Base-by-base conservation (phyloP, 1,140 invertebrate species). In the Drosophila quadrilineata region DNA sequence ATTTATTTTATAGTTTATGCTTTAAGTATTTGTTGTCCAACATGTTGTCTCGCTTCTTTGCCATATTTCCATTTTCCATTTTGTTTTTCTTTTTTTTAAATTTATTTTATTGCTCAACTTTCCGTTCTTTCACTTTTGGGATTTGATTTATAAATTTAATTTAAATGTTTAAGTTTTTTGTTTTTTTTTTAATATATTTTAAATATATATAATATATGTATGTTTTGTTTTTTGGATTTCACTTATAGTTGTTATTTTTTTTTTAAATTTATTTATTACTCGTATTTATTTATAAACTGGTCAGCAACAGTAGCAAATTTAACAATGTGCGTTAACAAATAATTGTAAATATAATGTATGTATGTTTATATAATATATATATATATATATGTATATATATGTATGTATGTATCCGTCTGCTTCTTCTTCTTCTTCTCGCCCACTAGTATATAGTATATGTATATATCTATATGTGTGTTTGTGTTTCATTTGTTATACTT, bases 291-390 rank as follows among this genome's bases (percentile, higher is more conserved):
- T 88, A 88, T 88, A 88, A 88, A 88, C 87, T 88, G 87, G 87
- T 88, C 87, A 88, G 87, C 87, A 88, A 88, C 87, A 88, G 87
- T 88, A 88, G 87, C 87, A 88, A 88, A 88, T 88, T 88, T 88
- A 88, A 88, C 87, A 88, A 88, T 88, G 87, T 88, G 87, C 87
- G 87, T 88, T 85, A 88, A 88, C 87, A 88, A 88, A 88, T 88
- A 88, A 88, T 88, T 88, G 87, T 88, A 88, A 88, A 88, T 88
- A 88, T 88, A 85, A 86, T 85, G 73, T 84, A 85, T 84, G 70
- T 77, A 80, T 79, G 43, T 71, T 50, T 65, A 35, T 50, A 36
- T 54, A 59, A 31, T 64, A 53, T 62, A 12, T 68, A 38, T 68
- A 29, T 68, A 45, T 68, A 52, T 54, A n/a, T 26, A 36, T 38